Evolutionary conservation across 2,113 vertebrate genomes (phyloP).

Genomic region (Apodemus speciosus): DNA sequence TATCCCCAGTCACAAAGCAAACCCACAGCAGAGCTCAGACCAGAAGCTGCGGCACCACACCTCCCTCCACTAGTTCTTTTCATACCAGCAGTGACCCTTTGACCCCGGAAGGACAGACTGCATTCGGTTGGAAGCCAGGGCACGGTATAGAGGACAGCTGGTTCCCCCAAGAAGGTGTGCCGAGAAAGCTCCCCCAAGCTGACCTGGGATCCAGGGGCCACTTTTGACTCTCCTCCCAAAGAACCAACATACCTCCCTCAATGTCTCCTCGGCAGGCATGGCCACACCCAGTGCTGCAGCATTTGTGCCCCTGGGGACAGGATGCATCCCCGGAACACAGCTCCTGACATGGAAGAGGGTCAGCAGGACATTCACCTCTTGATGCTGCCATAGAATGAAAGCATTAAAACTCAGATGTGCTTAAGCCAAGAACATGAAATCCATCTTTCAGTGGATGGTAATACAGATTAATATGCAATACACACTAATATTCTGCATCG

Average conservation of each 20-base stretch:
- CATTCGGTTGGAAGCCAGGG: not conserved
- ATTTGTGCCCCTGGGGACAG: conserved; percentile 74
- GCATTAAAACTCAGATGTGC: not conserved
- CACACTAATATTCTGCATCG: not conserved
- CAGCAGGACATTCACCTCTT: conserved; percentile 54
- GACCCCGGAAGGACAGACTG: not conserved
- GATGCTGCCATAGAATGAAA: conserved; percentile 54
- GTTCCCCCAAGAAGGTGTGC: not conserved
- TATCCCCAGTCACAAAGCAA: not conserved
- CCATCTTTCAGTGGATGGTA: not conserved
- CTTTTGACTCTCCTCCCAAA: not conserved
- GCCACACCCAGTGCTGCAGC: conserved; percentile 75
- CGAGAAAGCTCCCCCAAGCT: not conserved
- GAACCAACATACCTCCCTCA: conserved; percentile 37
- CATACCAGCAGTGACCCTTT: not conserved
- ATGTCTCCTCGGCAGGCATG: conserved; percentile 55
- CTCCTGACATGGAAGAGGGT: conserved; percentile 69
- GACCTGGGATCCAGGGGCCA: not conserved
- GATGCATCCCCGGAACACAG: conserved; percentile 57
- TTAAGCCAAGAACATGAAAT: not conserved
- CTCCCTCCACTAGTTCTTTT: not conserved
- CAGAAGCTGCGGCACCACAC: not conserved
- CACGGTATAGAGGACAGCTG: not conserved
- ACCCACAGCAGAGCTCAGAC: not conserved
- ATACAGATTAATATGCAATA: not conserved